Evolutionary conservation across 2,888 invertebrate species (phyloP), one percentile per base, ranked within the genome.

Genomic region (Falcaria lacertinaria): DNA sequence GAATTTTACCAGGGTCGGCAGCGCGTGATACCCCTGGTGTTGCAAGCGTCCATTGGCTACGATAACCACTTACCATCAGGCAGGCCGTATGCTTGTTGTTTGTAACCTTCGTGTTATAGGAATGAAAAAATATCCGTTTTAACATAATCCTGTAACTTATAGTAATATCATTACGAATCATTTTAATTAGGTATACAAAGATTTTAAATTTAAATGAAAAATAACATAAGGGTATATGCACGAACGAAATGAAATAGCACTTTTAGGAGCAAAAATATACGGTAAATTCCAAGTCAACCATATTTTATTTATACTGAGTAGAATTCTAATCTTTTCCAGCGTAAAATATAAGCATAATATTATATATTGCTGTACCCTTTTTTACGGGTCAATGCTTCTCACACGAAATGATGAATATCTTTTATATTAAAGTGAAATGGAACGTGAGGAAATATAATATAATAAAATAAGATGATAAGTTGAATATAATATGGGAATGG

Each of bases 361-460:
- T 34, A 41, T 28, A 28, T 28, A 11, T 28, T 33, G 44, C 22
- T 43, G 45, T 49, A 45, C 47, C 49, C 51, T 52, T 54, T 56
- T 55, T 48, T 45, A 47, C 54, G 47, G 52, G 55, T 54, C 57
- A 52, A 43, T 42, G 52, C 50, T 50, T 42, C 34, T 47, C 45
- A 41, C 47, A 43, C 45, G 34, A 54, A 52, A 55, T 54, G 54
- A 57, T 54, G 51, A 44, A 55, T 57, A 48, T 53, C 48, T 46
- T 22, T 33, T 34, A 47, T 44, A 47, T 53, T 50, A 52, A 42
- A 46, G 45, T 36, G 33, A 42, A 47, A 48, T 43, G 25, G 37
- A 47, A 36, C 33, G 42, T 6, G 19, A 11, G 34, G 41, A 39
- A 36, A 43, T 36, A 14, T 22, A 7, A 7, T 4, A 34, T 3